phyloP scores from a whole-genome alignment of 2,113 vertebrate genomes.

The Sardina pilchardus region DNA sequence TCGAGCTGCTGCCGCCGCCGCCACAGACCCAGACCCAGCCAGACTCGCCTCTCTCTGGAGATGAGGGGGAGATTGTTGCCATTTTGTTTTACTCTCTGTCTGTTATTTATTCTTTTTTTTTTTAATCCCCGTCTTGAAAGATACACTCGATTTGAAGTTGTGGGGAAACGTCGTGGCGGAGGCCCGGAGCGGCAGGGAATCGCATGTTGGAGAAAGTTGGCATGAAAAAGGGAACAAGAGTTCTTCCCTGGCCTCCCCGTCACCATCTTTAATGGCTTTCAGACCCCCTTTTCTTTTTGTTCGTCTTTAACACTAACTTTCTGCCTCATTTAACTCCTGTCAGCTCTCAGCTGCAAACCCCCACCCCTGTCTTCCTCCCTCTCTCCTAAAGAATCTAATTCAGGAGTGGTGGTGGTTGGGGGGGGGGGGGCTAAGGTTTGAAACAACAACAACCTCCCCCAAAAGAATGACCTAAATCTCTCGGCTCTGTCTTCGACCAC shows the following conservation, averaged over 20 bases:
- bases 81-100: neutral
- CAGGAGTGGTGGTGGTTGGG: neutral
- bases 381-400: neutral
- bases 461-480: neutral
- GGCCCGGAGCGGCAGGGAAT: neutral
- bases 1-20: constrained; percentile 40
- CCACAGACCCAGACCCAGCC: neutral
- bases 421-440: neutral
- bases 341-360: constrained; percentile 51
- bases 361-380: neutral
- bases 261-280: constrained; percentile 68
- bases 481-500: neutral
- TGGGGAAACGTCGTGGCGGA: neutral
- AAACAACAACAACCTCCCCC: neutral
- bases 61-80: constrained; percentile 25
- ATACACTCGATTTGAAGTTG: neutral
- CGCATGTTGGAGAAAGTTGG: neutral
- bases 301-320: constrained; percentile 65
- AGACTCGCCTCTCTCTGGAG: neutral
- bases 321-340: constrained; percentile 74
- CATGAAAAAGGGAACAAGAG: constrained; percentile 54
- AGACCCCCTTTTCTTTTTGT: constrained; percentile 66
- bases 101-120: neutral
- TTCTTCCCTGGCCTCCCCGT: constrained; percentile 64
- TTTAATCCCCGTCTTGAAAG: neutral